These are phyloP conservation scores for Druceiella hillmani DNA, from an alignment of 2,888 invertebrate genomes.

Conservation along the genomic window DNA sequence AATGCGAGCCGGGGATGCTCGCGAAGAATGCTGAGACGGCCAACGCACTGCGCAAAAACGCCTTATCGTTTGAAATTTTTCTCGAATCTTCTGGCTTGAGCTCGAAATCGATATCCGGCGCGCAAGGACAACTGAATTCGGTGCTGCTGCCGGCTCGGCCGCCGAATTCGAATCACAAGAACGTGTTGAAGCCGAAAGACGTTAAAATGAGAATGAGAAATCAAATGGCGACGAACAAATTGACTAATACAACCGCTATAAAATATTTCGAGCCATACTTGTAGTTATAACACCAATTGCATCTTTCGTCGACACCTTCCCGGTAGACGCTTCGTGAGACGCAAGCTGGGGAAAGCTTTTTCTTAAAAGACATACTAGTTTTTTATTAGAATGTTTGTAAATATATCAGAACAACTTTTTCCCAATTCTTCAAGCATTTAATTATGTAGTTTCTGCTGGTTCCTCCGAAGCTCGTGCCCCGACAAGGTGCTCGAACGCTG, in stretches of 20 bases:
- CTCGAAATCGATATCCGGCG: constrained; percentile 69
- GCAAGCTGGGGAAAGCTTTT: too few relatives aligned
- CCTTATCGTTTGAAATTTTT: constrained; percentile 65
- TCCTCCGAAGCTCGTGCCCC: too few relatives aligned
- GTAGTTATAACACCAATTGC: constrained; percentile 26
- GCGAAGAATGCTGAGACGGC: constrained; percentile 32
- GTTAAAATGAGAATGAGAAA: constrained; percentile 69
- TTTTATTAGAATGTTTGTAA: too few relatives aligned
- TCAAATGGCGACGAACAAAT: constrained; percentile 53
- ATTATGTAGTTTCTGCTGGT: too few relatives aligned
- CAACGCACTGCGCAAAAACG: constrained; percentile 37
- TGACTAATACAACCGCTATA: constrained; percentile 53
- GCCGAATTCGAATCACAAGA: constrained; percentile 67
- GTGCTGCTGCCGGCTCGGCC: constrained; percentile 51
- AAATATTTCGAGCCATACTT: constrained; percentile 52
- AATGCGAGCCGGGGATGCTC: constrained; percentile 43
- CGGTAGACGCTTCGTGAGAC: too few relatives aligned
- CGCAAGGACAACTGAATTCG: constrained; percentile 36
- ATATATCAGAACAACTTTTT: too few relatives aligned
- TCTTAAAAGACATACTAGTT: too few relatives aligned
- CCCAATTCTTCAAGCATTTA: too few relatives aligned
- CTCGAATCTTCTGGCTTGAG: constrained; percentile 74
- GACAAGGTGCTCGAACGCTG: too few relatives aligned
- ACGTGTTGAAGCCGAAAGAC: constrained; percentile 71
- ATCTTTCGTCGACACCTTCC: too few relatives aligned